These are phyloP conservation scores for Lithophane socia DNA, from an alignment of 2,888 invertebrate genomes.

Conservation along the genomic window DNA sequence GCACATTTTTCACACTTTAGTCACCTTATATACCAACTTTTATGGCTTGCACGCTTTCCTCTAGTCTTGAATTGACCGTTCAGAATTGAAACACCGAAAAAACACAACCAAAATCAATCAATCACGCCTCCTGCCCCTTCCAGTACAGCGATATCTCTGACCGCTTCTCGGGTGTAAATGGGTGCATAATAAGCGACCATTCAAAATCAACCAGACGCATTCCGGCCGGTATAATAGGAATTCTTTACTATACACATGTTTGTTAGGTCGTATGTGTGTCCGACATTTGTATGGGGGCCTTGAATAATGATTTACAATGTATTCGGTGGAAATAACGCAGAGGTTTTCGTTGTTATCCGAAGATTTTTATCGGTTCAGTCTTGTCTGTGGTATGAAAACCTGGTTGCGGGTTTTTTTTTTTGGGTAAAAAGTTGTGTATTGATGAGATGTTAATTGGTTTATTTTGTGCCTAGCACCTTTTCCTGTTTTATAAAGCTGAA, in stretches of 20 bases:
- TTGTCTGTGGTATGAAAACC: slow-evolving; percentile 62
- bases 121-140: slow-evolving; percentile 34
- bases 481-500: not conserved
- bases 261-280: slow-evolving; percentile 78
- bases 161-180: slow-evolving; percentile 87
- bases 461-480: not conserved
- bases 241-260: slow-evolving; percentile 87
- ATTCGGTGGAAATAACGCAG: slow-evolving; percentile 71
- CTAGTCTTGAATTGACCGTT: not conserved
- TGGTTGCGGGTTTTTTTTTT: slow-evolving; percentile 31
- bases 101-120: slow-evolving; percentile 3
- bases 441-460: slow-evolving; percentile 35
- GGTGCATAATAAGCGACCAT: slow-evolving; percentile 90
- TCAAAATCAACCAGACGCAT: slow-evolving; percentile 88
- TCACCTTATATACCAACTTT: not conserved
- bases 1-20: not conserved
- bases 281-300: slow-evolving; percentile 86
- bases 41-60: not conserved
- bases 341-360: slow-evolving; percentile 66
- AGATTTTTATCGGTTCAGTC: slow-evolving; percentile 65
- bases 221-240: slow-evolving; percentile 87
- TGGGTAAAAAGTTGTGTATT: slow-evolving; percentile 5
- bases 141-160: slow-evolving; percentile 46
- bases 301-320: slow-evolving; percentile 89
- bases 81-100: not conserved